phyloP scores from a whole-genome alignment of 2,797 vertebrate genomes.

The Pangasius sanitwongsei region DNA sequence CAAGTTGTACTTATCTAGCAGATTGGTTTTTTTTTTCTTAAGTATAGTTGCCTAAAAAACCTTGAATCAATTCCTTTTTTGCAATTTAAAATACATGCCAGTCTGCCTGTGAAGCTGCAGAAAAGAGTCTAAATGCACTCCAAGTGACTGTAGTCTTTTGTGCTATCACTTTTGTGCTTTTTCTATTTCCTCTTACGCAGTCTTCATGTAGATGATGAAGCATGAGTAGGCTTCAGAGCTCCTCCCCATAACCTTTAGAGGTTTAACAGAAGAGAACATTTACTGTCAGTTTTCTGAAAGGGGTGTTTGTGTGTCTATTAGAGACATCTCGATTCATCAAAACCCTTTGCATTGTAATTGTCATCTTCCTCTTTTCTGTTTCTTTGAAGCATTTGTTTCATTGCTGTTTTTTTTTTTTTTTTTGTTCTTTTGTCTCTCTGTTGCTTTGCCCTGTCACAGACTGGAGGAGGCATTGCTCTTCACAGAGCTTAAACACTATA shows the following conservation, averaged over 20 bases:
- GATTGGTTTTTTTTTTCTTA: background rate
- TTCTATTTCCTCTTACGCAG: conserved; percentile 8
- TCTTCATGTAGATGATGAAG: conserved; percentile 42
- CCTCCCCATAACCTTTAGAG: conserved; percentile 52
- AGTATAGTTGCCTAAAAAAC: background rate
- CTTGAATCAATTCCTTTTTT: background rate
- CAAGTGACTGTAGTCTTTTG: background rate
- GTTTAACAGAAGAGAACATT: conserved; percentile 60
- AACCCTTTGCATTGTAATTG: conserved; percentile 56
- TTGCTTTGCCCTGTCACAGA: background rate
- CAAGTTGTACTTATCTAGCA: background rate
- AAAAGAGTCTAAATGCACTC: conserved; percentile 15
- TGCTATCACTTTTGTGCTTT: conserved; percentile 14
- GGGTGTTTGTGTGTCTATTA: conserved; percentile 55
- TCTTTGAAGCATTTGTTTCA: conserved; percentile 32
- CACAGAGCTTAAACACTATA: background rate
- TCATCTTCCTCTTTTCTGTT: conserved; percentile 46
- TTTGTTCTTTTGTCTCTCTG: background rate
- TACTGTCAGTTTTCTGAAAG: conserved; percentile 70
- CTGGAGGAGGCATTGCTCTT: background rate
- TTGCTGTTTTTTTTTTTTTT: background rate
- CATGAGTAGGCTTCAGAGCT: conserved; percentile 48
- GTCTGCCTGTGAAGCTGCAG: background rate
- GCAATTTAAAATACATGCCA: conserved; percentile 13
- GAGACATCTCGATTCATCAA: conserved; percentile 70